These are phyloP conservation scores for Lucilia cuprina DNA, from an alignment of 1,140 invertebrate genomes.

Conservation along the genomic window DNA sequence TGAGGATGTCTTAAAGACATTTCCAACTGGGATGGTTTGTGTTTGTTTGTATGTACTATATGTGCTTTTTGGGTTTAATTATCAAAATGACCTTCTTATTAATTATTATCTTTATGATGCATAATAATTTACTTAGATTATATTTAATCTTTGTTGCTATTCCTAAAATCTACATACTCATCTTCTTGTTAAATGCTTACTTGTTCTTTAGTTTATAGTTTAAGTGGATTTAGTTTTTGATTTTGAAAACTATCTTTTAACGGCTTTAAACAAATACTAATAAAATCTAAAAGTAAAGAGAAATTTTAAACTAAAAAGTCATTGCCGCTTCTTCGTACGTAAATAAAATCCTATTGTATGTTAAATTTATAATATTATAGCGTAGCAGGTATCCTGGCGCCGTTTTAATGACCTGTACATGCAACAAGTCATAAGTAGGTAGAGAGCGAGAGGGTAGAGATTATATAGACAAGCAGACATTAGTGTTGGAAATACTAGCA, in stretches of 20 bases:
- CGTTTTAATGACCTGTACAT: slow-evolving; percentile 26
- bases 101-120: background rate
- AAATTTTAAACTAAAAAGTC: background rate
- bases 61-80: background rate
- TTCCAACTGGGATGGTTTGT: too few relatives aligned
- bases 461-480: background rate
- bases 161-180: background rate
- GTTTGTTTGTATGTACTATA: background rate
- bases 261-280: background rate
- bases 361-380: background rate
- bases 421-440: slow-evolving; percentile 10
- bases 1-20: too few relatives aligned
- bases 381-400: slow-evolving; percentile 32
- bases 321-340: background rate
- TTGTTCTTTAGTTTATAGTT: background rate
- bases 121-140: background rate
- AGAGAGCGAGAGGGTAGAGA: too few relatives aligned
- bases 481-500: background rate
- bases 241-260: background rate
- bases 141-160: background rate
- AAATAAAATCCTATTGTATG: background rate
- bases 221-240: background rate
- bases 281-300: background rate
- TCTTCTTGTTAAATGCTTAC: background rate
- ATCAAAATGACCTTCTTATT: slow-evolving; percentile 1